Evolutionary conservation across 2,797 vertebrate genomes (phyloP).

Genomic region (Catharus ustulatus): DNA sequence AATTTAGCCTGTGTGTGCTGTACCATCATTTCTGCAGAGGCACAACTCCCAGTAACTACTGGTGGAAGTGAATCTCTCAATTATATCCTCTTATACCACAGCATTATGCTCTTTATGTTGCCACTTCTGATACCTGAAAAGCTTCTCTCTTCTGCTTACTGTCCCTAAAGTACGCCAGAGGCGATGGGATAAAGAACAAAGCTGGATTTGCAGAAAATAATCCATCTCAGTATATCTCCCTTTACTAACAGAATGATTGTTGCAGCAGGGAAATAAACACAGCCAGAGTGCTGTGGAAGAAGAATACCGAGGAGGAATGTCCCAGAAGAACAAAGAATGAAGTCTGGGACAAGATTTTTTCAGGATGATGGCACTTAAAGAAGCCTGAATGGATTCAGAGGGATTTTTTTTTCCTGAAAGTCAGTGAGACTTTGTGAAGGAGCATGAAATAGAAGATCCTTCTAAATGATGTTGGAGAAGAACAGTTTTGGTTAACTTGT

Average conservation of each 20-base stretch:
- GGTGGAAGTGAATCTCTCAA: background rate
- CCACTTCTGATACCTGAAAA: constrained; percentile 54
- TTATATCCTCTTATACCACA: background rate
- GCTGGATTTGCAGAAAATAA: constrained; percentile 66
- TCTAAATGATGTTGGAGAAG: background rate
- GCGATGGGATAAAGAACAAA: constrained; percentile 57
- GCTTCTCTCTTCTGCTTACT: constrained; percentile 39
- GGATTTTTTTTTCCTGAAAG: background rate
- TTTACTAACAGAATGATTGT: background rate
- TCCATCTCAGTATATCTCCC: constrained; percentile 32
- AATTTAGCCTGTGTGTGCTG: background rate
- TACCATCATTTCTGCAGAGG: background rate
- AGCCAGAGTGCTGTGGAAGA: constrained; percentile 22
- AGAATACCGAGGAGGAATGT: constrained; percentile 15
- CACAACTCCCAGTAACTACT: background rate
- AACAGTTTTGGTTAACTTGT: background rate
- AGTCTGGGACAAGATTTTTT: constrained; percentile 31
- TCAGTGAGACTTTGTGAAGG: background rate
- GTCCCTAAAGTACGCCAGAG: constrained; percentile 25
- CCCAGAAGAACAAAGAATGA: constrained; percentile 29
- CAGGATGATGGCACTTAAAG: constrained; percentile 33
- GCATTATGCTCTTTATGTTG: constrained; percentile 5
- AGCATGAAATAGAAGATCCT: background rate
- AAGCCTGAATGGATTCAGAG: background rate
- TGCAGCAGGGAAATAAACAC: constrained; percentile 35